Conservation (phyloP, 2,888 invertebrate genomes). For the Mesoligia furuncula region DNA sequence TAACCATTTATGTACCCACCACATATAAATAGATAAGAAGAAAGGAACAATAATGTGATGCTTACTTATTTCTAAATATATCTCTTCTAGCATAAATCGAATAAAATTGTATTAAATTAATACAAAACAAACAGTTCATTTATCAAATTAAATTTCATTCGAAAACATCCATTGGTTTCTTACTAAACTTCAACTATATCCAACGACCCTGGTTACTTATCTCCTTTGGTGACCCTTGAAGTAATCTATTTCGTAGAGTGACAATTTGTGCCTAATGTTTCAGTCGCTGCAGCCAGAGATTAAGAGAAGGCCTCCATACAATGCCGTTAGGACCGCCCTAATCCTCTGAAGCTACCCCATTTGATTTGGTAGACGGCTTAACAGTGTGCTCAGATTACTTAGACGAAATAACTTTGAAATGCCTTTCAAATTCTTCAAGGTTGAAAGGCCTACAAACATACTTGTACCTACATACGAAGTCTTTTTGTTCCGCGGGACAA, state of each 20-base stretch:
- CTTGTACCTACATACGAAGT: not conserved
- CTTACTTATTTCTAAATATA: too few relatives aligned
- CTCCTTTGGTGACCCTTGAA: not conserved
- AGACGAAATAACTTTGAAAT: not conserved
- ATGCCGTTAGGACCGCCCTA: constrained; percentile 11
- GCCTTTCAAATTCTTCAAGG: constrained; percentile 1
- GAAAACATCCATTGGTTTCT: not conserved
- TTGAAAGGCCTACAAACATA: constrained; percentile 1
- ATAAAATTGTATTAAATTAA: not conserved
- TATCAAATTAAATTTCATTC: not conserved
- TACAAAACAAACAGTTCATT: not conserved
- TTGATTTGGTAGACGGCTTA: not conserved
- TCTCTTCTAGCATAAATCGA: too few relatives aligned
- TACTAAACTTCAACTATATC: not conserved
- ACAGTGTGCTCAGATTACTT: constrained; percentile 7
- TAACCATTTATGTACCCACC: too few relatives aligned
- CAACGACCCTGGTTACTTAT: not conserved
- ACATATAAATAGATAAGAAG: too few relatives aligned
- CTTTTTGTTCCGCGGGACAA: not conserved
- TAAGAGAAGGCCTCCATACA: constrained; percentile 10
- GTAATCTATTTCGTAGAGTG: not conserved
- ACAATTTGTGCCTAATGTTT: not conserved
- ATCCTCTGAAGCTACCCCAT: constrained; percentile 18
- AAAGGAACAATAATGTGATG: too few relatives aligned
- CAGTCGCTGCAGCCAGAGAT: not conserved